phyloP scores from a whole-genome alignment of 2,797 vertebrate species.

The Coluber constrictor region DNA sequence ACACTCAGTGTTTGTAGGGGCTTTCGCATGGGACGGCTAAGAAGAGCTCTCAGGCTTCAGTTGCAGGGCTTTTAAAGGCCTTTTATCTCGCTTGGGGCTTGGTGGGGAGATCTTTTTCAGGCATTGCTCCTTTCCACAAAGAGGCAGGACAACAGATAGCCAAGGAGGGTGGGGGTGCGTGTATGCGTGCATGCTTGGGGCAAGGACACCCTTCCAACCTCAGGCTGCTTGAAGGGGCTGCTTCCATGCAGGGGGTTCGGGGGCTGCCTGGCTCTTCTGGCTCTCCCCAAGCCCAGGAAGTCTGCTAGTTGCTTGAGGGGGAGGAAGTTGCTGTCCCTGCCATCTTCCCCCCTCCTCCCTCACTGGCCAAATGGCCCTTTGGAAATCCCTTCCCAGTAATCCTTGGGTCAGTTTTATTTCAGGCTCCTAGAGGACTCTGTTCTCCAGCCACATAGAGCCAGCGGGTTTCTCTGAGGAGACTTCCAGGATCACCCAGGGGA shows the following conservation, averaged over 20 bases:
- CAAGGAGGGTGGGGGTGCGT: background rate
- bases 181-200: background rate
- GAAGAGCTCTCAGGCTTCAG: background rate
- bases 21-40: background rate
- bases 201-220: background rate
- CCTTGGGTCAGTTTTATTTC: constrained; percentile 23
- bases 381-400: constrained; percentile 25
- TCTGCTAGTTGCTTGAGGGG: constrained; percentile 27
- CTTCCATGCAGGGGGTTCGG: too few species aligned
- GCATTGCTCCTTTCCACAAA: background rate
- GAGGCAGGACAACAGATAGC: background rate
- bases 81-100: background rate
- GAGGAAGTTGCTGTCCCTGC: constrained; percentile 44
- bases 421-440: background rate
- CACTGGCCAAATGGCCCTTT: background rate
- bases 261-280: background rate
- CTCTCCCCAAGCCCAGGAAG: background rate
- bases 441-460: constrained; percentile 19
- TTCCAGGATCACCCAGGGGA: constrained; percentile 16
- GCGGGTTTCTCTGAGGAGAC: constrained; percentile 23
- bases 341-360: background rate
- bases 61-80: background rate
- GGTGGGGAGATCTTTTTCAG: background rate
- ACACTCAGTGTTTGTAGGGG: background rate
- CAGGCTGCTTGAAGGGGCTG: background rate